Evolutionary conservation across 2,797 vertebrate species (phyloP), one percentile per base, ranked within the genome.

Genomic region (Siniperca undulata): DNA sequence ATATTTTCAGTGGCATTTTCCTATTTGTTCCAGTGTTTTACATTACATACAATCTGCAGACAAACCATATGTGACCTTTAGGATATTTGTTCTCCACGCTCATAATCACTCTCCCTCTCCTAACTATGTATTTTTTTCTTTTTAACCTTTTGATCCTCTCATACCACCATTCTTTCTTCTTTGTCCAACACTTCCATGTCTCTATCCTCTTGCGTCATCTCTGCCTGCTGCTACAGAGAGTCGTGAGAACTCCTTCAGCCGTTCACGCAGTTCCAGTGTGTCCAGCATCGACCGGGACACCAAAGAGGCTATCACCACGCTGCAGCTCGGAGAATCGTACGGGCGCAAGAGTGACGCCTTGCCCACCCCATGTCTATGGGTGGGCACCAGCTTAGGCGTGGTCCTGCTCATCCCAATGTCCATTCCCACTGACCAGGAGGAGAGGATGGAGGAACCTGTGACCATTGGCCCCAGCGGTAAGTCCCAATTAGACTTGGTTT

Each of bases 201-300:
- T 75, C 55, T 74, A 70, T 75, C 55, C 50, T 71, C 36, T 74
- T 58, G 22, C 81, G 40, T 80, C 9, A 0, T 81, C 67, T 80
- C 65, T 56, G 20, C 48, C 50, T 64, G 17, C 82, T 40, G 68
- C 81, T 22, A 46, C 93, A 99, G 99, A 99, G 95, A 98, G 96
- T 50, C 96, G 97, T 55, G 99, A 99, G 83, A 99, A 97, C 92
- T 98, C 98, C 77, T 98, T 99, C 95, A 99, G 96, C 94, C 98
- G 97, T 79, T 99, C 99, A 0, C 97, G 98, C 88, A 99, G 99
- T 83, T 99, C 98, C 93, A 99, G 98, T 0, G 97, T 99, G 87
- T 99, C 97, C 92, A 99, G 99, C 83, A 99, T 99, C 14, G 98
- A 99, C 95, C 96, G 97, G 71, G 98, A 99, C 90, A 96, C 98